Percentiles rank a stretch among this genome's conserved stretches.
phyloP scores from a whole-genome alignment of 1,140 invertebrate genomes.

The Lucilia sericata region DNA sequence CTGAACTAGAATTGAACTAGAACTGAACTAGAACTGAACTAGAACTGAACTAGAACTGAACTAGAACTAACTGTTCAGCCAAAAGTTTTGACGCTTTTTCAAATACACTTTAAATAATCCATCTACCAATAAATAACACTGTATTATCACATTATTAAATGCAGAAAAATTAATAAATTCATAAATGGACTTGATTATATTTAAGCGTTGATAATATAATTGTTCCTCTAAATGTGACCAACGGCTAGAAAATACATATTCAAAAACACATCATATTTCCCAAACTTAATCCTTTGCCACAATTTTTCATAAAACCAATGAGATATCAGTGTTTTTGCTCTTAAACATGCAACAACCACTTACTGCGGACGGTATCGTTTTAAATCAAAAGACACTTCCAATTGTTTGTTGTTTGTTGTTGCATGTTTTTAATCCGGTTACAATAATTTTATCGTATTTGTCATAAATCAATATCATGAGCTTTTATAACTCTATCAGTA shows the following conservation, averaged over 20 bases:
- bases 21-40: too few relatives aligned
- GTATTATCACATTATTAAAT: not conserved
- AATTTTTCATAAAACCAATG: not conserved
- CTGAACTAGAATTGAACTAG: too few relatives aligned
- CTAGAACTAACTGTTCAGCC: too few relatives aligned
- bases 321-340: not conserved
- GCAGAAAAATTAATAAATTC: not conserved
- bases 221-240: not conserved
- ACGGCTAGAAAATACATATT: not conserved
- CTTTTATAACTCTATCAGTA: slow-evolving; percentile 38
- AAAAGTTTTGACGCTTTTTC: too few relatives aligned
- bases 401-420: not conserved
- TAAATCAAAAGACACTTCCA: too few relatives aligned
- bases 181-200: not conserved
- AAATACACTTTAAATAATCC: not conserved
- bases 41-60: too few relatives aligned
- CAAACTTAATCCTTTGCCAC: not conserved
- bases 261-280: not conserved
- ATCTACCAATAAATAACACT: not conserved
- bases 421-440: slow-evolving; percentile 35
- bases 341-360: not conserved
- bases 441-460: slow-evolving; percentile 39
- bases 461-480: slow-evolving; percentile 38
- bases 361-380: too few relatives aligned
- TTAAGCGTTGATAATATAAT: slow-evolving; percentile 35